Conservation (phyloP, 1,140 invertebrate genomes). For the Scaptodrosophila lebanonensis region DNA sequence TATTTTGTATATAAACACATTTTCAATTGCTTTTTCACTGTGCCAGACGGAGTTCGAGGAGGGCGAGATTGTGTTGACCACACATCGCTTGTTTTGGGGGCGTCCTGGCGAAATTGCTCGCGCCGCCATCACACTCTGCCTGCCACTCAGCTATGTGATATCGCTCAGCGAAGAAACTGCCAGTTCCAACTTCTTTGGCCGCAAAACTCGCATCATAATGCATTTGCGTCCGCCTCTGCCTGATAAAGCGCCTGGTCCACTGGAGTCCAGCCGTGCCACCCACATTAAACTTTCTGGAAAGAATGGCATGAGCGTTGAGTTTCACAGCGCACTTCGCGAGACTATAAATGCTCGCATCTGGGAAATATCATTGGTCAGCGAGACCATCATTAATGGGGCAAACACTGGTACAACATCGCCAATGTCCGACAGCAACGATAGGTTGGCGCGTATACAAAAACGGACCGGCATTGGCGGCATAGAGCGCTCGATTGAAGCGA, state of each 20-base stretch:
- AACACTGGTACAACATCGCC: slow-evolving; percentile 56
- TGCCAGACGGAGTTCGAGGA: slow-evolving; percentile 87
- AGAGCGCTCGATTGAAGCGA: slow-evolving; percentile 93
- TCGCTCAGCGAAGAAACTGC: slow-evolving; percentile 87
- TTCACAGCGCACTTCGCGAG: slow-evolving; percentile 82
- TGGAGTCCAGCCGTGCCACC: slow-evolving; percentile 83
- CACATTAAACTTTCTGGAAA: slow-evolving; percentile 93
- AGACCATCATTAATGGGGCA: slow-evolving; percentile 31
- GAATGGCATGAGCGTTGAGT: slow-evolving; percentile 86
- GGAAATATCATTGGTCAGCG: slow-evolving; percentile 77
- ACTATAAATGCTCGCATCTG: slow-evolving; percentile 81
- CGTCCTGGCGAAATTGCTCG: slow-evolving; percentile 84
- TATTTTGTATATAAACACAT: slow-evolving; percentile 13
- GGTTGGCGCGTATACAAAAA: slow-evolving; percentile 79
- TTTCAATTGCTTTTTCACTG: neutral
- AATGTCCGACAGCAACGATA: slow-evolving; percentile 75
- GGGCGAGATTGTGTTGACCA: slow-evolving; percentile 89
- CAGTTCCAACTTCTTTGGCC: slow-evolving; percentile 85
- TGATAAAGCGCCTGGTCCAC: slow-evolving; percentile 86
- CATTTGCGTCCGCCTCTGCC: slow-evolving; percentile 83
- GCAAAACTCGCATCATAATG: slow-evolving; percentile 89
- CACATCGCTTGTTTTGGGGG: slow-evolving; percentile 89
- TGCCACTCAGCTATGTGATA: slow-evolving; percentile 85
- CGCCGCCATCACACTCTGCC: slow-evolving; percentile 82
- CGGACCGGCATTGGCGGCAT: slow-evolving; percentile 96